Percentiles rank a stretch among this genome's conserved stretches.
phyloP scores from a whole-genome alignment of 2,113 vertebrate species.

The Hydrochoerus hydrochaeris region DNA sequence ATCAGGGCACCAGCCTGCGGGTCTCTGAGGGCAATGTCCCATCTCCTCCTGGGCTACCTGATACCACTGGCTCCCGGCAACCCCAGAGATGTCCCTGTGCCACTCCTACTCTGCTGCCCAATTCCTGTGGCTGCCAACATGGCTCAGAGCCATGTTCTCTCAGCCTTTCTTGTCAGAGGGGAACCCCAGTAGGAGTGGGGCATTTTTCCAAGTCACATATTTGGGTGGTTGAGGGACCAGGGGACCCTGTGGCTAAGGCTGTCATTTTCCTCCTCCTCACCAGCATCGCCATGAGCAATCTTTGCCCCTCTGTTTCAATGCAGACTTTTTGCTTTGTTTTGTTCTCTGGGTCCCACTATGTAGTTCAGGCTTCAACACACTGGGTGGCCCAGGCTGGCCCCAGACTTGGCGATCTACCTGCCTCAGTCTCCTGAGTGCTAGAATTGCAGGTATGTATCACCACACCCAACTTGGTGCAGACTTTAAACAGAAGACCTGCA shows the following conservation, averaged over 20 bases:
- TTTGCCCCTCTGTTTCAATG: background rate
- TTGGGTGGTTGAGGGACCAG: accelerated
- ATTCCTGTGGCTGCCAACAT: background rate
- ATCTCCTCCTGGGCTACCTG: background rate
- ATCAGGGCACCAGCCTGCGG: background rate
- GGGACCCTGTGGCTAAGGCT: background rate
- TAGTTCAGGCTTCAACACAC: background rate
- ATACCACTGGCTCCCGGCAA: background rate
- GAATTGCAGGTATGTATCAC: background rate
- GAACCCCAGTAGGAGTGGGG: background rate
- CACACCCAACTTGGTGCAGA: background rate
- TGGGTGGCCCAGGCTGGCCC: background rate
- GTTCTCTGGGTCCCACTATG: background rate
- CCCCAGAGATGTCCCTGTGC: accelerated
- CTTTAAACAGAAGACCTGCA: background rate
- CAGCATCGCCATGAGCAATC: background rate
- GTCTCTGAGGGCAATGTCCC: background rate
- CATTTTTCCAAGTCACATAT: background rate
- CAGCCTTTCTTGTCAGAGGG: accelerated
- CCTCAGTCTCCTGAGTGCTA: background rate
- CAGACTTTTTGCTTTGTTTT: background rate
- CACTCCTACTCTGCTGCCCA: background rate
- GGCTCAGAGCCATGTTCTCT: background rate
- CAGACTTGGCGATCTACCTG: background rate
- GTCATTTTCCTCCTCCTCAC: background rate